Base-by-base conservation (phyloP, 2,797 vertebrate genomes). In the Silurus lanzhouensis region DNA sequence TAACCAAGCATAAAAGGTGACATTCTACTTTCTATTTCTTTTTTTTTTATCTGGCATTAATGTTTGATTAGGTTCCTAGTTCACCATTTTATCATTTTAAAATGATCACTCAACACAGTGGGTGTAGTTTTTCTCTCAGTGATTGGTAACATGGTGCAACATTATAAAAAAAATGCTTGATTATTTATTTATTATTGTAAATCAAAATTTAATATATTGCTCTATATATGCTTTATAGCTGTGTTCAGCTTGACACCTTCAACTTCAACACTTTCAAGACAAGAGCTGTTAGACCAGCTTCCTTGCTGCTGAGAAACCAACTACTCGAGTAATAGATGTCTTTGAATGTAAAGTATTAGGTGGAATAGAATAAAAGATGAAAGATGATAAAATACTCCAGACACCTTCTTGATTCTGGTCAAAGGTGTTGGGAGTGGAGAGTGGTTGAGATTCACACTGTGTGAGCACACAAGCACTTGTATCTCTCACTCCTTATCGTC, bases 361-460 rank as follows among this genome's bases (percentile, higher is more conserved):
- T 60, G 27, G 10, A 60, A 60, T 20, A 77, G 55, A 77, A 3
- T 76, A 76, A 76, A 76, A 58, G 52, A 76, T 57, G 64, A 82
- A 89, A 78, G 70, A 68, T 48, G 31, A 78, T 77, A 38, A 83
- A 85, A 80, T 83, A 85, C 74, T 80, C 22, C 44, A n/a, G 46
- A 25, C 75, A 1, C 44, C n/a, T 64, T 81, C 57, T 77, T 22
- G 38, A 48, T 64, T 70, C 67, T 12, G 15, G 68, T 19, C 68
- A 85, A 82, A 84, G 75, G 68, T 27, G 78, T 81, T 71, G 63
- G 52, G 68, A 64, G 25, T 63, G 46, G 44, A 46, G 63, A 78
- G 52, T 63, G 83, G 55, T 20, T 80, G 25, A 25, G 31, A 77
- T 71, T 61, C 46, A 78, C 82, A 55, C 48, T 52, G 48, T 52